Evolutionary conservation across 2,888 invertebrate genomes (phyloP).

Genomic region (Entomobrya multifasciata): DNA sequence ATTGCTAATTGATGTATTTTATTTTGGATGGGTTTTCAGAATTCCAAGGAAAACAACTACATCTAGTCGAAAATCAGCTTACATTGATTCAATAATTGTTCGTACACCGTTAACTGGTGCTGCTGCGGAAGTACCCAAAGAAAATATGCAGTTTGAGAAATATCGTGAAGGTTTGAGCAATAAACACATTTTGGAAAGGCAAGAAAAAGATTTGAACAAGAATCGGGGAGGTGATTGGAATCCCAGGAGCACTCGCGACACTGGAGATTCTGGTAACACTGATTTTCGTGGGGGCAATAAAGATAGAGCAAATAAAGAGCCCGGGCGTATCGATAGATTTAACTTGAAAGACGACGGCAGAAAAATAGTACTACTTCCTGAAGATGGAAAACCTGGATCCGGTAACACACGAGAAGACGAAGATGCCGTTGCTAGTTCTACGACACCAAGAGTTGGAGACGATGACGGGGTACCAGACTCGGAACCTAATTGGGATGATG

Average conservation of each 20-base stretch:
- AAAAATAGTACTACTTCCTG: neutral
- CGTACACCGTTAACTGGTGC: conserved; percentile 64
- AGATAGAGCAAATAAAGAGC: conserved; percentile 1
- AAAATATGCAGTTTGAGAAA: conserved; percentile 71
- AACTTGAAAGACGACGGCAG: conserved; percentile 10
- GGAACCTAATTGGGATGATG: conserved; percentile 8
- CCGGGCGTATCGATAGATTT: neutral
- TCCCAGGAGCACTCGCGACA: neutral
- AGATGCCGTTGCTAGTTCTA: too few species aligned
- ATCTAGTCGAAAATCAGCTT: neutral
- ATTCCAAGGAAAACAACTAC: conserved; percentile 41
- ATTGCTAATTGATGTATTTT: neutral
- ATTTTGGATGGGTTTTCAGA: conserved; percentile 11
- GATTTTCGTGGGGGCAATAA: neutral
- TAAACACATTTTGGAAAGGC: conserved; percentile 43
- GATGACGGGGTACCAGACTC: neutral
- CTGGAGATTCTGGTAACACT: neutral
- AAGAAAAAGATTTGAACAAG: neutral
- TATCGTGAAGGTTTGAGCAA: conserved; percentile 46
- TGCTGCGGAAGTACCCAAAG: conserved; percentile 57
- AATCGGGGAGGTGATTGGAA: neutral
- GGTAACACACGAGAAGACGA: too few species aligned
- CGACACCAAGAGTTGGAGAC: neutral
- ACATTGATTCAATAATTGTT: neutral
- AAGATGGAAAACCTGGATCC: neutral